phyloP scores from a whole-genome alignment of 2,797 vertebrate genomes.

The Pseudopleuronectes americanus region DNA sequence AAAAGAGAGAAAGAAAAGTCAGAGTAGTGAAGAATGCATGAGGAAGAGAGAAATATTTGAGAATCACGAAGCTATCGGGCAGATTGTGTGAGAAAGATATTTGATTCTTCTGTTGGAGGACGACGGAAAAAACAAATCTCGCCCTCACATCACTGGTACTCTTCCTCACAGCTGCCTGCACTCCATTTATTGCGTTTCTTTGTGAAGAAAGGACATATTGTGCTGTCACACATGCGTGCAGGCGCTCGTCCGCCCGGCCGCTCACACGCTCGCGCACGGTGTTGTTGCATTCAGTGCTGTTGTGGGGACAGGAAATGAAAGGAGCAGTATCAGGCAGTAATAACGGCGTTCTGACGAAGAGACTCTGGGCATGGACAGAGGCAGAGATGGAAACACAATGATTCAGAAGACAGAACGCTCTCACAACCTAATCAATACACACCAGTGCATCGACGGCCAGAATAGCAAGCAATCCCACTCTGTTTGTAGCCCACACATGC shows the following conservation, averaged over 20 bases:
- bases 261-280: neutral
- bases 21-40: neutral
- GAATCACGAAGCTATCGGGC: neutral
- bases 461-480: constrained; percentile 59
- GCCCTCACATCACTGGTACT: constrained; percentile 17
- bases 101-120: constrained; percentile 15
- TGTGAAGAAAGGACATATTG: constrained; percentile 48
- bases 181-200: constrained; percentile 59
- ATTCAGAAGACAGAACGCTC: constrained; percentile 60
- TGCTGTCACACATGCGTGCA: constrained; percentile 31
- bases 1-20: neutral
- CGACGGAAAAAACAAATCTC: constrained; percentile 23
- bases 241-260: constrained; percentile 20
- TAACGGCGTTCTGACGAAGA: constrained; percentile 68
- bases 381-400: constrained; percentile 63
- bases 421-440: constrained; percentile 63
- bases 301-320: constrained; percentile 78
- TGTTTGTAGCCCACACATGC: constrained; percentile 60
- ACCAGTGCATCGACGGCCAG: constrained; percentile 50
- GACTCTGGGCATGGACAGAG: constrained; percentile 49
- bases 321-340: constrained; percentile 69
- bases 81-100: constrained; percentile 12
- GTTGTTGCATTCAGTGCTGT: constrained; percentile 42
- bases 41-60: neutral
- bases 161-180: constrained; percentile 33